Percentiles rank a stretch among this genome's conserved stretches.
phyloP scores from a whole-genome alignment of 2,797 vertebrate species.

The Sebastes vulpes region DNA sequence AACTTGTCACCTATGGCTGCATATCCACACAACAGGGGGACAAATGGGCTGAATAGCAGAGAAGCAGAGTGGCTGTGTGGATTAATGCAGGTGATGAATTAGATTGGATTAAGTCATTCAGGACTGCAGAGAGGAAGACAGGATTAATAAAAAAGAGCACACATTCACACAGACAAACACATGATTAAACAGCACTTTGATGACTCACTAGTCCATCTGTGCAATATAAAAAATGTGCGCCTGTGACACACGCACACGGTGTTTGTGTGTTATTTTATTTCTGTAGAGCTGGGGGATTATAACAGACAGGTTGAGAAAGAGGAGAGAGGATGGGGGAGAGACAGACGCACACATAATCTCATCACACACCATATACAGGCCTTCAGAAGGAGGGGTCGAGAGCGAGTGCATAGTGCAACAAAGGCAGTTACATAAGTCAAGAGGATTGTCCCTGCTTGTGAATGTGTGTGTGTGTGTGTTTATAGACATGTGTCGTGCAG shows the following conservation, averaged over 20 bases:
- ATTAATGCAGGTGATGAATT: constrained; percentile 51
- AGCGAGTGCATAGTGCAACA: constrained; percentile 48
- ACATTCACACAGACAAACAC: constrained; percentile 41
- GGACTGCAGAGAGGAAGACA: constrained; percentile 11
- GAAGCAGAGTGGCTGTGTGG: constrained; percentile 3
- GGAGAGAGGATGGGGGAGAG: constrained; percentile 11
- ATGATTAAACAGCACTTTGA: constrained; percentile 45
- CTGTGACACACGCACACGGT: constrained; percentile 5
- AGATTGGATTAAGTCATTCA: constrained; percentile 47
- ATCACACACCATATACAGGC: constrained; percentile 35
- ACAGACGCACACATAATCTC: constrained; percentile 40
- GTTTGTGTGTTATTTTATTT: constrained; percentile 17
- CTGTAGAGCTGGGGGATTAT: constrained; percentile 23
- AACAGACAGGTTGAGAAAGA: constrained; percentile 20
- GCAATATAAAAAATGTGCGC: constrained; percentile 20
- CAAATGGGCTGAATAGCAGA: neutral
- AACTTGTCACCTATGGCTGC: neutral
- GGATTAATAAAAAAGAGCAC: constrained; percentile 45
- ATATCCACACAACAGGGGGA: neutral
- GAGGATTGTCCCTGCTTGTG: constrained; percentile 55
- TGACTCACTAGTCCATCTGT: constrained; percentile 66
- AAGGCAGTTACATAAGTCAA: constrained; percentile 70
- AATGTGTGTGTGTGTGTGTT: constrained; percentile 7
- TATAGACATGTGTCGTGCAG: constrained; percentile 17
- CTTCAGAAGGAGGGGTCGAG: constrained; percentile 39